These are phyloP conservation scores for Muntiacus muntjak DNA, from an alignment of 2,113 vertebrate genomes.

Conservation along the genomic window DNA sequence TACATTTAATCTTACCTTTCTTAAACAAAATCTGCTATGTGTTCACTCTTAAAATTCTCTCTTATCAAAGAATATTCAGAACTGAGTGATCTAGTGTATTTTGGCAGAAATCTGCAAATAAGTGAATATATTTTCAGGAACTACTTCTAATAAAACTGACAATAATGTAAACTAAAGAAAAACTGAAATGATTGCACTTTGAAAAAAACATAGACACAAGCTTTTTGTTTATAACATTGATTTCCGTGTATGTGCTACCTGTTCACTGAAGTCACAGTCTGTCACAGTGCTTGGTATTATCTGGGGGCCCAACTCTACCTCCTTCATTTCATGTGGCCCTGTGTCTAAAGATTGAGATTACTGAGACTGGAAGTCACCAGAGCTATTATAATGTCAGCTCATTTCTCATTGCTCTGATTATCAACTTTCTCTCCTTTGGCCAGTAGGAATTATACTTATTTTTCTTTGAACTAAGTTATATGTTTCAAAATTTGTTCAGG, in stretches of 20 bases:
- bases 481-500: neutral
- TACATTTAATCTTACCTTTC: slow-evolving; percentile 1
- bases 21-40: neutral
- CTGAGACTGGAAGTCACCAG: neutral
- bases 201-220: neutral
- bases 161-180: neutral
- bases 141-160: neutral
- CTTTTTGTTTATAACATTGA: neutral
- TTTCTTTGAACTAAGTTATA: neutral
- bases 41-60: neutral
- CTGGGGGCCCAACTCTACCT: accelerated
- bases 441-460: neutral
- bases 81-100: neutral
- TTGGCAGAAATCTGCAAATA: neutral
- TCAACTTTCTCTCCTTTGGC: neutral
- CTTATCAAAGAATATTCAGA: neutral
- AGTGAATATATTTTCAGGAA: slow-evolving; percentile 10
- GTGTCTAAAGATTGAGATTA: neutral
- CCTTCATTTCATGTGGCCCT: neutral
- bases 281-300: neutral
- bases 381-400: neutral
- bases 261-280: neutral
- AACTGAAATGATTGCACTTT: neutral
- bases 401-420: neutral
- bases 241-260: neutral